Evolutionary conservation across 2,888 invertebrate species (phyloP).

Genomic region (Cabera pusaria): DNA sequence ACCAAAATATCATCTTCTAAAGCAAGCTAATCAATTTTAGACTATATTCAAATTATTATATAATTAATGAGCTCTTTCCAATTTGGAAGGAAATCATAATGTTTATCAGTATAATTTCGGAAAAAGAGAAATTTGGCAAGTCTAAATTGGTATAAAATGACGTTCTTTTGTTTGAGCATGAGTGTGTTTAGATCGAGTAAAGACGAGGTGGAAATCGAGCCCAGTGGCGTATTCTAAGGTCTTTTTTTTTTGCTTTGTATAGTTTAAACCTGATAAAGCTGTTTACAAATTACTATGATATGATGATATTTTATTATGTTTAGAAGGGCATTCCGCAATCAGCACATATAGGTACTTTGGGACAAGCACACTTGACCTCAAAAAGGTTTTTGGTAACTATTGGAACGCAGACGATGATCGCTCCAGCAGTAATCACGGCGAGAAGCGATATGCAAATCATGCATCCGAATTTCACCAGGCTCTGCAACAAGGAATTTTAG

Average conservation of each 20-base stretch:
- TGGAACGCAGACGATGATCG: slow-evolving; percentile 46
- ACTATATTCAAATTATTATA: too few species aligned
- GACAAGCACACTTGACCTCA: slow-evolving; percentile 41
- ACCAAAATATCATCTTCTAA: too few species aligned
- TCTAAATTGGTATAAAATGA: slow-evolving; percentile 6
- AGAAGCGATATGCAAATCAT: slow-evolving; percentile 59
- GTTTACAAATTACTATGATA: too few species aligned
- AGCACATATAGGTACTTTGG: slow-evolving; percentile 40
- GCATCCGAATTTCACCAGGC: too few species aligned
- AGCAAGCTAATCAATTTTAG: too few species aligned
- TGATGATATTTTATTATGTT: neutral
- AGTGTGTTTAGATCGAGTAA: neutral
- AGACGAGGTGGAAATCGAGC: too few species aligned
- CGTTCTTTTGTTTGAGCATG: slow-evolving; percentile 1
- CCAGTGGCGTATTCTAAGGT: too few species aligned
- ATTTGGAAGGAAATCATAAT: slow-evolving; percentile 1
- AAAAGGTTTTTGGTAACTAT: slow-evolving; percentile 40
- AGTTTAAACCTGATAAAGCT: too few species aligned
- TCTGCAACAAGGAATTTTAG: too few species aligned
- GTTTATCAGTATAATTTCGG: slow-evolving; percentile 6
- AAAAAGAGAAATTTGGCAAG: slow-evolving; percentile 8
- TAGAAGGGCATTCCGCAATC: slow-evolving; percentile 44
- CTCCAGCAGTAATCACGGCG: slow-evolving; percentile 42
- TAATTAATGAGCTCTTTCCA: too few species aligned
- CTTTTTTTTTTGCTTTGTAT: too few species aligned